Base-by-base conservation (phyloP, 2,888 invertebrate genomes). In the Blastobasis lacticolella region DNA sequence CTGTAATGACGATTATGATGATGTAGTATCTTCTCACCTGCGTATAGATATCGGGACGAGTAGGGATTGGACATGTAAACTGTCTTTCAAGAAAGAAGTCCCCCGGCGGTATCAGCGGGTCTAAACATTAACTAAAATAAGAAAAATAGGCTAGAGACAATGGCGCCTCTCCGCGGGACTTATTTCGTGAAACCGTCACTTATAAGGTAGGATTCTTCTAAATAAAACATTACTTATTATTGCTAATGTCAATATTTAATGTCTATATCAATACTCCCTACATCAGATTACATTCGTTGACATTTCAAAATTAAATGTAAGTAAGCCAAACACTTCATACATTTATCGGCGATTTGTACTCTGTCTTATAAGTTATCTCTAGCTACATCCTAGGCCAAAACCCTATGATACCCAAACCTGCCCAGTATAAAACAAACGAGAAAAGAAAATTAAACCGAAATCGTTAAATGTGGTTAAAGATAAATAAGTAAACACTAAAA, bases 211-310 rank as follows among this genome's bases (percentile, higher is more conserved):
- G 23, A 23, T 23, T 23, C 48, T 47, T 52, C 38, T 41, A 78
- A 81, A 80, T 79, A 67, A 81, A 81, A 80, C 73, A 78, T 67
- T 73, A 67, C 69, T 70, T 67, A 88, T 88, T 89, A 89, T 89
- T 89, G 89, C 89, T 89, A 89, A 87, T 84, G 81, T 84, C 83
- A 82, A 84, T 88, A 89, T 88, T 89, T 88, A 88, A 86, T 86
- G 85, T 82, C 85, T 86, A 79, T 71, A 81, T 84, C 76, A 81
- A 81, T 86, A 87, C 83, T 81, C 68, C 84, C 89, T 89, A 89
- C 87, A 69, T 83, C 88, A 85, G 89, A 89, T 88, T 89, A 88
- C 86, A 88, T 89, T 89, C 89, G 89, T 88, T 89, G 89, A 89
- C 88, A 82, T 78, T 84, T 81, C 79, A 78, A 82, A 85, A 81